Evolutionary conservation across 2,113 vertebrate genomes (phyloP).

Genomic region (Isichthys henryi): DNA sequence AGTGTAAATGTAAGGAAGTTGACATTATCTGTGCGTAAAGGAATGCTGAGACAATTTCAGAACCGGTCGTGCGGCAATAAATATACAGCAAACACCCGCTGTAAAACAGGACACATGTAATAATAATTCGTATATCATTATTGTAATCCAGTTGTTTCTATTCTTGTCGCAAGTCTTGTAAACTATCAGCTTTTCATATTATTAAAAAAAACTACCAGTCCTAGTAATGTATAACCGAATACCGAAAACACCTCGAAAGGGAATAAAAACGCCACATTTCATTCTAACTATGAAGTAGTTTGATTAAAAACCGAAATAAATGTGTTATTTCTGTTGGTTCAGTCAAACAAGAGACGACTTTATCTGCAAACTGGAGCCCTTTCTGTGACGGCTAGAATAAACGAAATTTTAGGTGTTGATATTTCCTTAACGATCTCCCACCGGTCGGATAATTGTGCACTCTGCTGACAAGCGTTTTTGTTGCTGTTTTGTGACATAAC

Average conservation of each 20-base stretch:
- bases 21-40: background rate
- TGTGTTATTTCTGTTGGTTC: background rate
- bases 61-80: background rate
- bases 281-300: background rate
- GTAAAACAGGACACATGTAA: background rate
- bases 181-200: background rate
- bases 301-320: background rate
- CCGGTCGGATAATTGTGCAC: background rate
- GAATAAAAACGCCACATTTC: background rate
- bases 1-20: background rate
- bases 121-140: background rate
- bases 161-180: background rate
- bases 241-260: background rate
- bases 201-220: background rate
- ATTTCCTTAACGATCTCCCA: background rate
- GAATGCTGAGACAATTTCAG: background rate
- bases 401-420: background rate
- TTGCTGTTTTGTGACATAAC: background rate
- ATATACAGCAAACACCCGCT: background rate
- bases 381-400: background rate
- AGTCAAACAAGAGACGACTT: background rate
- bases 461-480: background rate
- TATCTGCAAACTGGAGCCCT: background rate
- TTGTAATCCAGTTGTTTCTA: background rate
- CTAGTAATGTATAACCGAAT: background rate